These are phyloP conservation scores for Eurypyga helias DNA, from an alignment of 2,113 vertebrate genomes.

Conservation along the genomic window DNA sequence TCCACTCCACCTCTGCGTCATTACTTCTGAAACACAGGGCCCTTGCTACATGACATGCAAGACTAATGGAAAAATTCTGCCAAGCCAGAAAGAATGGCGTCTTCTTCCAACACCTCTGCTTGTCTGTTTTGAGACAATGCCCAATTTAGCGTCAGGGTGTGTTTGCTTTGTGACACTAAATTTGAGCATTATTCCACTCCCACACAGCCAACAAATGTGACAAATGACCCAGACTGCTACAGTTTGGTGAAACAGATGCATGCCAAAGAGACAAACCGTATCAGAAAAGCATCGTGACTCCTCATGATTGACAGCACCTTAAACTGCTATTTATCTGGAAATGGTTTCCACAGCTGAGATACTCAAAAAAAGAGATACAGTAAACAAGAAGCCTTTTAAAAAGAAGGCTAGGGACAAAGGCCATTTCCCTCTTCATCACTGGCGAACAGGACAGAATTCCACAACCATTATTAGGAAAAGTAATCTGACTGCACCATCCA, in stretches of 20 bases:
- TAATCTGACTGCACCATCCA: background rate
- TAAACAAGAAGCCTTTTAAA: background rate
- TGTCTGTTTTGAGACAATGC: background rate
- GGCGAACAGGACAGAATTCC: background rate
- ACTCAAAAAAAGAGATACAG: background rate
- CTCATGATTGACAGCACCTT: background rate
- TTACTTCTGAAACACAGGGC: background rate
- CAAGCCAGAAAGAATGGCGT: background rate
- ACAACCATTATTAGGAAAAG: background rate
- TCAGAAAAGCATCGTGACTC: background rate
- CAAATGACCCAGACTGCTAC: background rate
- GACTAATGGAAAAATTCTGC: background rate
- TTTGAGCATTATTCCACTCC: background rate
- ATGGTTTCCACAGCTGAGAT: background rate
- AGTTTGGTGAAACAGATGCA: background rate
- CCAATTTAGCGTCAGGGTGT: accelerated
- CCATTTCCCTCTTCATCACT: background rate
- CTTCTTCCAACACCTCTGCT: background rate
- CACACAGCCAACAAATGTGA: background rate
- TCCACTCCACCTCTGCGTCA: background rate
- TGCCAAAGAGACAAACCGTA: background rate
- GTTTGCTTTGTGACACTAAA: background rate
- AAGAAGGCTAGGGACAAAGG: background rate
- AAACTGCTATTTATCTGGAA: background rate
- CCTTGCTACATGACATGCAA: background rate